Base-by-base conservation (phyloP, 2,113 vertebrate genomes). In the Rhabdomys dilectus region DNA sequence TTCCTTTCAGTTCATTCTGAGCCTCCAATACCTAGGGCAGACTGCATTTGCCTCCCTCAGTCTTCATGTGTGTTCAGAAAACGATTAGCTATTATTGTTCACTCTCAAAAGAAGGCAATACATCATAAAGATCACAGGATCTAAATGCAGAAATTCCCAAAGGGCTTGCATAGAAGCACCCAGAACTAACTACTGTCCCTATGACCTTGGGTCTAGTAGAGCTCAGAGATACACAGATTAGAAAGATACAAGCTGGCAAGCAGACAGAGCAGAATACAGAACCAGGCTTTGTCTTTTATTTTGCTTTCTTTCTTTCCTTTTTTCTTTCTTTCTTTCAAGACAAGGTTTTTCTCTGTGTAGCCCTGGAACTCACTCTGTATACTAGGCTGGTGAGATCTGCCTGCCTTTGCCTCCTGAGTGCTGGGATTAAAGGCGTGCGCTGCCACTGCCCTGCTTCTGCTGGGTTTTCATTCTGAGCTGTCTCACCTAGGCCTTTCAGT, bases 361-460 rank as follows among this genome's bases (percentile, higher is more conserved):
- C 9, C 34, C 51, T 56, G 51, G 31, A 80, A 80, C 17, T 80
- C 10, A 1, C 77, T 80, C 17, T 80, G 51, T 56, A 80, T 19
- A 80, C 10, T 11, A 53, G 77, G 51, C 31, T 56, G 19, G 34
- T 22, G 21, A 42, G n/a, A 39, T 73, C 36, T 13, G 21, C 51
- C 53, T 58, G 34, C 21, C 78, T 80, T 19, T 81, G 78, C 21
- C 78, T 58, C 78, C 51, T 58, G 51, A 81, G 78, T 58, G 51
- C 34, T 81, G 34, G 19, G 31, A 58, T 58, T n/a, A 58, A n/a
- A 81, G 21, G 78, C 2, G 0, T n/a, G 19, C 1, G 1, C 4
- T 31, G 5, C 48, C 16, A n/a, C 7, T 19, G 70, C 8, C n/a
- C 72, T 21, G 8, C 70, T 73, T 53, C 17, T 53, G 7, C 29